Conservation (phyloP, 2,888 invertebrate genomes). For the Megamerina dolium region DNA sequence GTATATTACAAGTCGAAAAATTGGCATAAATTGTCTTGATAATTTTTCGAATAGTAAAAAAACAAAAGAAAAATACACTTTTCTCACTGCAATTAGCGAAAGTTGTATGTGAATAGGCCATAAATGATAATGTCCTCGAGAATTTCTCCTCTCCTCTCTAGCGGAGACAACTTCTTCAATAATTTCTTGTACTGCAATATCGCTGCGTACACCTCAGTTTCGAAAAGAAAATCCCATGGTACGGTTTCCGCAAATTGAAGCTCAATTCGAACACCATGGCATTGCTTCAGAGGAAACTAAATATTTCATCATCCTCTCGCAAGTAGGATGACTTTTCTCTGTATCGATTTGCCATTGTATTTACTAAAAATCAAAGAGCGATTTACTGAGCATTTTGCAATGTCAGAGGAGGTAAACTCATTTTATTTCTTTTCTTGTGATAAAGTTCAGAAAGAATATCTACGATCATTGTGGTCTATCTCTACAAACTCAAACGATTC, state of each 20-base stretch:
- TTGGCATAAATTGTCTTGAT: too few relatives aligned
- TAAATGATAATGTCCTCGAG: too few relatives aligned
- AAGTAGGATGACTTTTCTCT: background rate
- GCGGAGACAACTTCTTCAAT: too few relatives aligned
- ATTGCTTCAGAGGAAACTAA: background rate
- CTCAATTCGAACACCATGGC: background rate
- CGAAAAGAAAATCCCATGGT: background rate
- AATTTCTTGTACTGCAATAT: too few relatives aligned
- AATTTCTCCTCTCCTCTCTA: too few relatives aligned
- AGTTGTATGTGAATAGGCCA: too few relatives aligned
- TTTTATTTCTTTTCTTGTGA: background rate
- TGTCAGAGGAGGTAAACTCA: background rate
- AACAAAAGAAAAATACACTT: too few relatives aligned
- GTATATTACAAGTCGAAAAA: too few relatives aligned
- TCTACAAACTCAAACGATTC: background rate
- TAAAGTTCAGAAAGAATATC: background rate
- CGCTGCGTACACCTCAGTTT: too few relatives aligned
- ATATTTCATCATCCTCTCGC: background rate
- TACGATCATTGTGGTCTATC: background rate
- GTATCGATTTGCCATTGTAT: background rate
- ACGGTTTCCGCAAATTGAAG: slow-evolving; percentile 2
- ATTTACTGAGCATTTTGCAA: background rate
- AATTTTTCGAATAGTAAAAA: too few relatives aligned
- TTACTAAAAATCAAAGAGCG: background rate
- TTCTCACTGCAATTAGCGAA: too few relatives aligned